These are phyloP conservation scores for Aporrectodea caliginosa DNA, from an alignment of 1,140 invertebrate species.

Conservation along the genomic window DNA sequence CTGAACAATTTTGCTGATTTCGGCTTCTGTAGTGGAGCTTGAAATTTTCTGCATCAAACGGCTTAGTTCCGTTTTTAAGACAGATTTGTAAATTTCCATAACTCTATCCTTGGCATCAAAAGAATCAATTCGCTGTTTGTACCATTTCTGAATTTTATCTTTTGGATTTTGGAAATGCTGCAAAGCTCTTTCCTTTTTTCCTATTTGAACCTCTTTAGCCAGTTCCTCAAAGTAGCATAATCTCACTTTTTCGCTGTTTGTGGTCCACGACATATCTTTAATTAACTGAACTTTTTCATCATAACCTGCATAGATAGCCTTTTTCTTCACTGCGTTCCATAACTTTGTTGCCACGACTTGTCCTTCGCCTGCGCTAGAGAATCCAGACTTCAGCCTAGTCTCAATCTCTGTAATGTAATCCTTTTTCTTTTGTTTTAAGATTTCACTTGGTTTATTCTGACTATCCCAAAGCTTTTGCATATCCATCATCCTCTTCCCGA, in stretches of 20 bases:
- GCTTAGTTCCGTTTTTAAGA: not conserved
- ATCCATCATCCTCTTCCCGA: not conserved
- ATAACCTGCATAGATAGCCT: not conserved
- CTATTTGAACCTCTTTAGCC: not conserved
- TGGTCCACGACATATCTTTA: not conserved
- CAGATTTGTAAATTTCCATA: not conserved
- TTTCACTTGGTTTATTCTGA: not conserved
- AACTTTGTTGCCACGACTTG: not conserved
- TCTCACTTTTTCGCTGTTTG: not conserved
- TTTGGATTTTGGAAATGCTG: not conserved
- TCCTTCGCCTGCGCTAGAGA: not conserved
- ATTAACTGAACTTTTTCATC: not conserved
- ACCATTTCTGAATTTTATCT: not conserved
- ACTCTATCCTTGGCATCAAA: not conserved
- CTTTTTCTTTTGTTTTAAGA: not conserved
- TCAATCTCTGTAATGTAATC: slow-evolving; percentile 1
- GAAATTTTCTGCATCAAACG: not conserved
- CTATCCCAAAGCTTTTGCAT: not conserved
- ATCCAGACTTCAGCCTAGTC: not conserved
- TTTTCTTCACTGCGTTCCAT: not conserved
- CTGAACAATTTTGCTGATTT: not conserved
- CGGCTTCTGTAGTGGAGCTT: not conserved
- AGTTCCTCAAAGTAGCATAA: not conserved
- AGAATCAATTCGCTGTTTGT: not conserved
- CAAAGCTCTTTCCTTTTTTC: not conserved